Evolutionary conservation across 2,888 invertebrate genomes (phyloP), one percentile per base, ranked within the genome.

Genomic region (Darwinula stevensoni): DNA sequence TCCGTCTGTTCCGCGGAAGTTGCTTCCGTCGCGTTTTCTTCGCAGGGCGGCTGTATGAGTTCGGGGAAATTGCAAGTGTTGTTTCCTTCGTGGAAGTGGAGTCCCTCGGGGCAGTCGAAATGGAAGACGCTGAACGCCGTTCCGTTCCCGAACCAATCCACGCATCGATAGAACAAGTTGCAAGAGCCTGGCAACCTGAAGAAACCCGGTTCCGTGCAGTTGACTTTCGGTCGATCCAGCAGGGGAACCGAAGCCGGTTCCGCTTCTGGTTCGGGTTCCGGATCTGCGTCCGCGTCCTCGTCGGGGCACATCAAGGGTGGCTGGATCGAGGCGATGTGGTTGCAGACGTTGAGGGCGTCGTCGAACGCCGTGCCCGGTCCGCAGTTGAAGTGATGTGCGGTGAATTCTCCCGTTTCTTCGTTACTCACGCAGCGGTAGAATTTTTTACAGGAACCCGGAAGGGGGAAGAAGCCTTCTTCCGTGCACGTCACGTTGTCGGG

Each of bases 141-240:
- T n/a, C n/a, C n/a, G n/a, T n/a, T 22, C 22, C n/a, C 6, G n/a
- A 22, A 22, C 9, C 22, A 22, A 9, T 22, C 6, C 6, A 22
- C 22, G 27, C 36, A 38, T 17, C 36, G 33, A 17, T 30, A 35
- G 17, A 38, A 38, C 12, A 27, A 22, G 6, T 17, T 27, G 18
- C 38, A 38, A 16, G 36, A 32, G 22, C 28, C 14, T 3, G 36
- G 36, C 22, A 35, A 15, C 9, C 38, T 15, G 30, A 34, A 35
- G 15, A 35, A 35, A 6, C 38, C 38, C 17, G 26, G 32, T 15
- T 14, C 12, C 4, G 22, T 28, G 30, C 38, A 38, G 22, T 22
- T n/a, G 9, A 22, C 22, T 9, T 6, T 22, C 6, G 22, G 9
- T 9, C 9, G n/a, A 22, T 22, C 22, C n/a, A n/a, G n/a, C n/a